These are phyloP conservation scores for Myiopsitta monachus DNA, from an alignment of 2,113 vertebrate species.

Conservation along the genomic window DNA sequence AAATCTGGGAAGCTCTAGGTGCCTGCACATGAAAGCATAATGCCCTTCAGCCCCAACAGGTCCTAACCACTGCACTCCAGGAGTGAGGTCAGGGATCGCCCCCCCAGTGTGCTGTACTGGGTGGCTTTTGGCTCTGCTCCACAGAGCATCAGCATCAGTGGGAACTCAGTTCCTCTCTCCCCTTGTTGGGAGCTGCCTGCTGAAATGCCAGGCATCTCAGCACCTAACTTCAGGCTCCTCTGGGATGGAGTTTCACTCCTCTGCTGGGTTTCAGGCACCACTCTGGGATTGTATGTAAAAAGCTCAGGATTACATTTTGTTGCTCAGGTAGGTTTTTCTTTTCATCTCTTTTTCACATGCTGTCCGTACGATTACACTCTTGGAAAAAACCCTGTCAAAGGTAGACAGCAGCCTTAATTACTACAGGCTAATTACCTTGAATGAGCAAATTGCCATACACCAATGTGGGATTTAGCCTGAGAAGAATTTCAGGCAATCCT, in stretches of 20 bases:
- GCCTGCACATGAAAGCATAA: rapidly evolving
- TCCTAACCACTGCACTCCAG: rapidly evolving
- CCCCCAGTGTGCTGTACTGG: rapidly evolving
- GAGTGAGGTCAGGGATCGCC: rapidly evolving
- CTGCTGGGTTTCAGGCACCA: not conserved
- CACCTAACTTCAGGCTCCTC: not conserved
- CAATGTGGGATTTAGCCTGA: not conserved
- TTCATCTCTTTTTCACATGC: not conserved
- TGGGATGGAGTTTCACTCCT: no score
- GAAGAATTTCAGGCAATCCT: not conserved
- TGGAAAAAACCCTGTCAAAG: not conserved
- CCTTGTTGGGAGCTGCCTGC: rapidly evolving
- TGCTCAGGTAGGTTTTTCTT: not conserved
- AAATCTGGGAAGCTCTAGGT: not conserved
- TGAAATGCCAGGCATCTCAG: not conserved
- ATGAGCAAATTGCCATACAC: not conserved
- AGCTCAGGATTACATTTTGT: not conserved
- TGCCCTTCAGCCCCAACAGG: not conserved
- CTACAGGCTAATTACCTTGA: constrained; percentile 8
- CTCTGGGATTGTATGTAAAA: not conserved
- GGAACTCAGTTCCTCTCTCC: not conserved
- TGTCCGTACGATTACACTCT: not conserved
- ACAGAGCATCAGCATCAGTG: not conserved
- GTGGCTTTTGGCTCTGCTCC: not conserved
- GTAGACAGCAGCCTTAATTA: not conserved